These are phyloP conservation scores for Clarias laeviceps DNA, from an alignment of 2,797 vertebrate genomes.

Conservation along the genomic window DNA sequence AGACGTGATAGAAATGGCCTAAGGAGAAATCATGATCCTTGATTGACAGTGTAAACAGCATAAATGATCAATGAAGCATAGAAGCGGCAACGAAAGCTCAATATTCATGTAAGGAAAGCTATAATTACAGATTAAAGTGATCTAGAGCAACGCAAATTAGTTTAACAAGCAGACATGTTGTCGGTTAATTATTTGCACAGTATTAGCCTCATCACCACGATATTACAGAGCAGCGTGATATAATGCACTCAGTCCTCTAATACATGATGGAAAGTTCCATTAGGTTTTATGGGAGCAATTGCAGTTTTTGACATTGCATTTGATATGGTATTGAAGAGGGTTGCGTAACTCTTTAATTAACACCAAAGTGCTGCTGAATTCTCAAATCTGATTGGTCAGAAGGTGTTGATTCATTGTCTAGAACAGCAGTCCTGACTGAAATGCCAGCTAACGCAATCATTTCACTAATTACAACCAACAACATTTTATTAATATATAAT, in stretches of 20 bases:
- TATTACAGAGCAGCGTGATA: constrained; percentile 13
- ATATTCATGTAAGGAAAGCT: background rate
- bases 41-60: constrained; percentile 19
- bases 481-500: background rate
- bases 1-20: background rate
- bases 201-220: constrained; percentile 3
- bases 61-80: constrained; percentile 33
- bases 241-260: background rate
- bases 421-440: background rate
- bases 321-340: background rate
- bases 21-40: constrained; percentile 14
- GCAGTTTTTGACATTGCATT: background rate
- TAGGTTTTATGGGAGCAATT: background rate
- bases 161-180: constrained; percentile 1
- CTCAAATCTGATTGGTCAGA: background rate
- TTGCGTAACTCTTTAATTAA: background rate
- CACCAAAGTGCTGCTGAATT: background rate
- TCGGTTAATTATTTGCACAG: constrained; percentile 8
- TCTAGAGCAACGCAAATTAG: background rate
- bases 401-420: background rate
- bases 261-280: background rate
- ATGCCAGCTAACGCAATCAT: background rate
- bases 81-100: constrained; percentile 14
- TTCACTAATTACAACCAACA: background rate
- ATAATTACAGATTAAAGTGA: constrained; percentile 25